phyloP scores from a whole-genome alignment of 2,113 vertebrate genomes.

The Entomyzon cyanotis region DNA sequence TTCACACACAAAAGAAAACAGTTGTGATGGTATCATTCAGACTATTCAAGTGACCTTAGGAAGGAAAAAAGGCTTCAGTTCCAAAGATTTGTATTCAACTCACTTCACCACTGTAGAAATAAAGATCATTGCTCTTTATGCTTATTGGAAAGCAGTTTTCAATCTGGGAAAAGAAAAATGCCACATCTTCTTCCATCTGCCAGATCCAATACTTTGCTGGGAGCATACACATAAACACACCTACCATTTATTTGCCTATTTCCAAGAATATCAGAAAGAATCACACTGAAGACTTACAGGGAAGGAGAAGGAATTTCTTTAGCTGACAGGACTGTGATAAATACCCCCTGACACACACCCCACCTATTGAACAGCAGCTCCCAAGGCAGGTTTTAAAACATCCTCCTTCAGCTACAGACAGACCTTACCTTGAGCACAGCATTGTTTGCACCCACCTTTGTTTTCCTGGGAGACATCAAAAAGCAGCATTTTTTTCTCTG shows the following conservation, averaged over 20 bases:
- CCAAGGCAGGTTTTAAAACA: background rate
- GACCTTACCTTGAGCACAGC: background rate
- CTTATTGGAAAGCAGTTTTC: constrained; percentile 63
- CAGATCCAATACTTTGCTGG: constrained; percentile 24
- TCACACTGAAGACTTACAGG: background rate
- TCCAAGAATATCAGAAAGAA: background rate
- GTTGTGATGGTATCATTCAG: constrained; percentile 70
- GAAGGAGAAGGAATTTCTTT: constrained; percentile 5
- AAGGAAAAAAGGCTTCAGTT: constrained; percentile 57
- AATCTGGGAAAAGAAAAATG: constrained; percentile 49
- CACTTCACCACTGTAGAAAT: constrained; percentile 49
- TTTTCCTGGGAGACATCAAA: background rate
- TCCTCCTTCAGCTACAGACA: background rate
- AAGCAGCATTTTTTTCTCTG: background rate
- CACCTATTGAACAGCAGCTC: background rate
- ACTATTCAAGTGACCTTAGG: constrained; percentile 72
- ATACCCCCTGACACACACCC: background rate
- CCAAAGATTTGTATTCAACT: constrained; percentile 60
- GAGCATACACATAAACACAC: background rate
- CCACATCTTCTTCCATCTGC: constrained; percentile 38
- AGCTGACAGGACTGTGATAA: background rate
- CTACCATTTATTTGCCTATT: constrained; percentile 14
- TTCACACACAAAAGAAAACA: constrained; percentile 69
- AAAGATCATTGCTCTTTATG: constrained; percentile 67
- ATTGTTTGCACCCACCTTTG: background rate